These are phyloP conservation scores for Phenganax subtilis DNA, from an alignment of 92 coral and sea anemone genomes.

Conservation along the genomic window DNA sequence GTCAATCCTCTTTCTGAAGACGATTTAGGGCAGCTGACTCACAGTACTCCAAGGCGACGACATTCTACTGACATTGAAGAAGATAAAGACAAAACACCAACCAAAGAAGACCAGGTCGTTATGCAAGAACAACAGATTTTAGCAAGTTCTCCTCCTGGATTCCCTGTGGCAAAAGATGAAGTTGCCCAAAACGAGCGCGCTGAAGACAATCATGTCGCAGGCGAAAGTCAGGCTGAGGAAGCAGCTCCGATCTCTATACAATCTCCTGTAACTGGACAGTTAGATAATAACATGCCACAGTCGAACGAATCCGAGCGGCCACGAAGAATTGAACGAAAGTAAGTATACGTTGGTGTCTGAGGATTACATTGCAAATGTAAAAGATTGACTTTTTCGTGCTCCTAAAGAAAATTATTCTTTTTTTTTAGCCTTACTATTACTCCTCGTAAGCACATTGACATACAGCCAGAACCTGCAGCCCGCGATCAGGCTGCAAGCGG, in stretches of 20 bases:
- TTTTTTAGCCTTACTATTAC: constrained; percentile 58
- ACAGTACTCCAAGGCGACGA: constrained; percentile 24
- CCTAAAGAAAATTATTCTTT: background rate
- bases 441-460: constrained; percentile 56
- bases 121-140: background rate
- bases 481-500: background rate
- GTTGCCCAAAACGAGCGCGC: too few species aligned
- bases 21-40: constrained; percentile 11
- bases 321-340: constrained; percentile 8
- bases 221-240: background rate
- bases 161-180: background rate
- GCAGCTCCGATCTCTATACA: background rate
- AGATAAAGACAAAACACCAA: constrained; percentile 26
- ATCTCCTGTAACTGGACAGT: constrained; percentile 17
- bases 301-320: background rate
- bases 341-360: background rate
- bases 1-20: background rate
- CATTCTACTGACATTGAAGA: background rate
- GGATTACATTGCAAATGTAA: too few species aligned
- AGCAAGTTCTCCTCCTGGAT: background rate
- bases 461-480: constrained; percentile 53
- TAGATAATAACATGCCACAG: background rate
- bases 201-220: too few species aligned
- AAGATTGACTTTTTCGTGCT: too few species aligned
- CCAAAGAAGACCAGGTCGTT: background rate